phyloP scores from a whole-genome alignment of 1,140 invertebrate genomes.

The Micrasema minimum region DNA sequence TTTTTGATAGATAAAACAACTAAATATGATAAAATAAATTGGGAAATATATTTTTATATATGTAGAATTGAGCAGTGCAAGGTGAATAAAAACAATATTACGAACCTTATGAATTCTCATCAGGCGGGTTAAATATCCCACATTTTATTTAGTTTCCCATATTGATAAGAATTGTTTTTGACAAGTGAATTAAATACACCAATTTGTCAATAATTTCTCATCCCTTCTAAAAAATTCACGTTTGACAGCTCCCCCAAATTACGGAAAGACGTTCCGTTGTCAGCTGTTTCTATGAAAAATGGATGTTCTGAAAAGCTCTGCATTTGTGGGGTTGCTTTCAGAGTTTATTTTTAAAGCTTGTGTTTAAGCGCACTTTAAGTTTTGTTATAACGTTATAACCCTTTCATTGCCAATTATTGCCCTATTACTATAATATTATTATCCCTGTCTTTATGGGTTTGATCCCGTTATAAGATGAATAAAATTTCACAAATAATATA shows the following conservation, averaged over 20 bases:
- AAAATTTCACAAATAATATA: too few species aligned
- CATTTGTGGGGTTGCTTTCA: constrained; percentile 38
- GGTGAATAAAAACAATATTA: constrained; percentile 20
- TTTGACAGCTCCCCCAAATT: constrained; percentile 47
- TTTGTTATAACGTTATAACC: too few species aligned
- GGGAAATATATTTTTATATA: neutral
- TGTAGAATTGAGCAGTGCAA: constrained; percentile 13
- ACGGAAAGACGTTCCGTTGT: constrained; percentile 24
- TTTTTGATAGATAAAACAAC: too few species aligned
- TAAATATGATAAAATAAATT: too few species aligned
- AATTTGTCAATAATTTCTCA: constrained; percentile 11
- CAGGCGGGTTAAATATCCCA: constrained; percentile 33
- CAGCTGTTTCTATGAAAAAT: constrained; percentile 13
- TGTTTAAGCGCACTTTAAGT: constrained; percentile 4
- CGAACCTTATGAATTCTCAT: constrained; percentile 31
- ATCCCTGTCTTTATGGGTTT: too few species aligned
- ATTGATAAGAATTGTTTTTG: constrained; percentile 2
- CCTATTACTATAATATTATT: too few species aligned
- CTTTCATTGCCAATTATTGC: too few species aligned
- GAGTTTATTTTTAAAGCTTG: neutral
- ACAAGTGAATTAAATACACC: constrained; percentile 13
- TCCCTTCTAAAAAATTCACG: constrained; percentile 26
- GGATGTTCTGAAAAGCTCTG: constrained; percentile 30
- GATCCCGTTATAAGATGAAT: too few species aligned
- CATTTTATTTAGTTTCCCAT: constrained; percentile 28